Conservation (phyloP, 2,797 vertebrate genomes). For the Otolemur crassicaudatus region DNA sequence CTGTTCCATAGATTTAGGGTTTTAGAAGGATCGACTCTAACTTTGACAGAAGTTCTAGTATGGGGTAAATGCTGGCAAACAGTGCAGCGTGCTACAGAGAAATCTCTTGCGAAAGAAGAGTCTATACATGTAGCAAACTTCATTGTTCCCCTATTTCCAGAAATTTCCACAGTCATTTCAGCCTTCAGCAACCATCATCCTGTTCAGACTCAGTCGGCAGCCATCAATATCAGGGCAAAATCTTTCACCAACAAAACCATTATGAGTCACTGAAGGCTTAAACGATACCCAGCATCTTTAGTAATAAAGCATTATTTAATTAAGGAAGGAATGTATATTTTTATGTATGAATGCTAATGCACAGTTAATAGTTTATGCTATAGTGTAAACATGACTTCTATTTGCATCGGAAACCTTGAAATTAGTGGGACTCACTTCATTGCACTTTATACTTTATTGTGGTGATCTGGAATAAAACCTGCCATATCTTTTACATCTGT, state of each 20-base stretch:
- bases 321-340: background rate
- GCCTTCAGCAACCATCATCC: background rate
- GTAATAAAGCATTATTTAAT: background rate
- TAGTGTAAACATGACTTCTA: background rate
- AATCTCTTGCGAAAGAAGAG: background rate
- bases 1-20: background rate
- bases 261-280: background rate
- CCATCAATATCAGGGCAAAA: background rate
- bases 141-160: background rate
- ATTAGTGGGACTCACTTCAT: background rate
- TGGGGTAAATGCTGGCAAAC: background rate
- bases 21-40: background rate
- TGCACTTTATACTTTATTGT: background rate
- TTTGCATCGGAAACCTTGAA: background rate
- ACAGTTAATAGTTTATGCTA: background rate
- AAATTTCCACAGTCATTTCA: background rate
- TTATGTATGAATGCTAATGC: background rate
- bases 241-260: background rate
- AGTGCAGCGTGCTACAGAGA: background rate
- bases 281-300: background rate
- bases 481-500: background rate
- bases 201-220: background rate
- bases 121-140: background rate
- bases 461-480: background rate
- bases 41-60: background rate